Evolutionary conservation across 2,888 invertebrate species (phyloP), one percentile per base, ranked within the genome.

Genomic region (Unio delphinus): DNA sequence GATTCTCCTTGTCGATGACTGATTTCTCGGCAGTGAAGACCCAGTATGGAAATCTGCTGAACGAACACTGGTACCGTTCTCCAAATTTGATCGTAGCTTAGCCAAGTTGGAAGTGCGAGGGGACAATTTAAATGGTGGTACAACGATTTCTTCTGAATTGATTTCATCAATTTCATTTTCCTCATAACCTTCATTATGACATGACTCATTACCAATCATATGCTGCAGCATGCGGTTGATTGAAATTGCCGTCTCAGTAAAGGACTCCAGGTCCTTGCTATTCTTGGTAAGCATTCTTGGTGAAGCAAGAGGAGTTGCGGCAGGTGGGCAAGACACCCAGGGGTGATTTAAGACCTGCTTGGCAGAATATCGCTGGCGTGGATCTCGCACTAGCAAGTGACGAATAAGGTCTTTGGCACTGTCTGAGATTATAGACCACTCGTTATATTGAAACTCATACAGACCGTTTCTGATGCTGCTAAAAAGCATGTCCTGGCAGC

Each of bases 201-300:
- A 80, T 30, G 79, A 81, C 73, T 86, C 87, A 7, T 87, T 86
- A 92, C 97, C 96, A 61, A 89, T 84, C 71, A 90, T 70, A 91
- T 97, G 97, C 91, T 97, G 96, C 90, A 97, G 95, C 87, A 98
- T 95, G 80, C 98, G 94, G 92, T 97, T 97, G 89, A 97, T 95
- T 84, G 96, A 96, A 94, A 97, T 97, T 71, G 98, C 98, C 65
- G 96, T 96, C 91, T 98, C 98, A 77, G 98, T 97, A 91, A 98
- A 97, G 23, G 23, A 23, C 23, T 0, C 86, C 87, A 26, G 90
- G 90, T 23, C 23, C 97, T 96, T 94, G 70, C 97, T 96, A 92
- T 98, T 98, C 90, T 94, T 94, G 89, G 94, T 94, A 86, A 97
- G 96, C 84, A 96, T 94, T 84, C 93, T 93, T 55, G 97, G 95